Base-by-base conservation (phyloP, 2,113 vertebrate species). In the Condylura cristata region DNA sequence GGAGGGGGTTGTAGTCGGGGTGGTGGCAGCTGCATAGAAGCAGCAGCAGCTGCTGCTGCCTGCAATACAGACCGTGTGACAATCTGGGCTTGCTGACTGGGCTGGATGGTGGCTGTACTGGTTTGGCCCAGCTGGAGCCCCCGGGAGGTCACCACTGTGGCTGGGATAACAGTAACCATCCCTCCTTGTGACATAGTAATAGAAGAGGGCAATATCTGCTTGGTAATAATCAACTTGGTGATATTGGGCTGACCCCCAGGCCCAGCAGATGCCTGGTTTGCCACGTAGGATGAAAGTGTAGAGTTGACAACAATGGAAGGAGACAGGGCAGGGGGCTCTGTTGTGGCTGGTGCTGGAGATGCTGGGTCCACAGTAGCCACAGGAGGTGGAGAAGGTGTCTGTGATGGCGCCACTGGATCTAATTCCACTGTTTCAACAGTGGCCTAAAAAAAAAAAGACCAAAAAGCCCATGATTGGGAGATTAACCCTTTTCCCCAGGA, bases 221-320 rank as follows among this genome's bases (percentile, higher is more conserved):
- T 99, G 95, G 98, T 98, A 82, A 99, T 99, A 96, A 99, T 98
- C 96, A 99, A 99, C 96, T 99, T 99, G 68, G 99, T 98, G 96
- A 99, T 98, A 13, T 97, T 98, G 89, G 98, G 97, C 91, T 98
- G 97, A 86, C 97, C 97, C 60, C 94, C 98, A 97, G 53, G 94
- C 95, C 96, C 96, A 76, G 96, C 91, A 90, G 97, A 90, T 81
- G 97, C 96, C 72, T 97, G 97, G 81, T 96, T 97, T 87, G 96
- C 92, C 60, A 97, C 97, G 66, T 97, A 97, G 30, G 97, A 96
- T 71, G 98, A 95, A 86, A 96, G 95, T 14, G 97, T 94, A 5
- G 97, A 96, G 61, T 97, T 94, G 89, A 97, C 96, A 41, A 96
- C 90, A 89, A 97, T 92, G 46, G 97, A 97, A 72, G 96, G 93